phyloP scores from a whole-genome alignment of 64 coral and sea anemone genomes.

The Dendrophyllia cribrosa region DNA sequence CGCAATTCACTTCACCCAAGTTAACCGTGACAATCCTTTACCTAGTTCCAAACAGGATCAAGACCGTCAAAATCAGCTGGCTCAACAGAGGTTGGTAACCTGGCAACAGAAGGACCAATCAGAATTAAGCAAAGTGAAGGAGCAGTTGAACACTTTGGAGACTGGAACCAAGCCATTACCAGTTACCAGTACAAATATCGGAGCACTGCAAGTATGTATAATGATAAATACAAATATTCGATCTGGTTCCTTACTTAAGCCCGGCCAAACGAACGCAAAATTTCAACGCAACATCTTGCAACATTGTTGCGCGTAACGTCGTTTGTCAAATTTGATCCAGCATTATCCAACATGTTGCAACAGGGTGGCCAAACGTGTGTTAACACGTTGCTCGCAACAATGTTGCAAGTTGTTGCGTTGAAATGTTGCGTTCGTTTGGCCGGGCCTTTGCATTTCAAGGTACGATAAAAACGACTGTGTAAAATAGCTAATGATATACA shows the following conservation, averaged over 20 bases:
- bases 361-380: no score
- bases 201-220: conserved; percentile 72
- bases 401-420: no score
- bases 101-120: conserved; percentile 77
- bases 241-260: neutral
- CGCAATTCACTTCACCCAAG: neutral
- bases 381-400: no score
- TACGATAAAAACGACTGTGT: no score
- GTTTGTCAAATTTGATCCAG: no score
- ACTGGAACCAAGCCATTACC: neutral
- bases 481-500: no score
- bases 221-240: neutral
- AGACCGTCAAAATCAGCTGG: conserved; percentile 77
- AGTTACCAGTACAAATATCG: conserved; percentile 50
- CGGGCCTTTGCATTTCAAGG: no score
- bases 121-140: conserved; percentile 76
- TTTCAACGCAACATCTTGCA: no score
- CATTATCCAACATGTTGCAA: no score
- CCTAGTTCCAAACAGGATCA: conserved; percentile 76
- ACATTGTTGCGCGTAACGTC: no score
- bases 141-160: conserved; percentile 71
- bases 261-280: no score
- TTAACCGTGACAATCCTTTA: neutral
- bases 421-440: no score
- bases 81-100: conserved; percentile 77